Evolutionary conservation across 2,113 vertebrate genomes (phyloP).

Genomic region (Tamias sibiricus): DNA sequence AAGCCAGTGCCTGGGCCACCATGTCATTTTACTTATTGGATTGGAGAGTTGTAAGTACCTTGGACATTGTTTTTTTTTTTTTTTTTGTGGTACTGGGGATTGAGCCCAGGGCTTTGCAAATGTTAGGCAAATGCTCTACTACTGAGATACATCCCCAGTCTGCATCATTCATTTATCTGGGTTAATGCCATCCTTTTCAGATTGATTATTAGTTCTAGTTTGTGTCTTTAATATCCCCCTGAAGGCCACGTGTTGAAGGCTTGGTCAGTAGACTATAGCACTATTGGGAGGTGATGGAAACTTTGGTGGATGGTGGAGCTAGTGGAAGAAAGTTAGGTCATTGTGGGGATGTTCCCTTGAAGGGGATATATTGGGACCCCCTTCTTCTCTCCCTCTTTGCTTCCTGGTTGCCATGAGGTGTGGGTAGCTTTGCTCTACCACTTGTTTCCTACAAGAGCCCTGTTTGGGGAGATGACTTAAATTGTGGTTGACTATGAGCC

Average conservation of each 20-base stretch:
- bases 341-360: background rate
- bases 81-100: too few species aligned
- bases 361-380: background rate
- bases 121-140: too few species aligned
- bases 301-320: too few species aligned
- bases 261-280: background rate
- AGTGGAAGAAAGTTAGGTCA: background rate
- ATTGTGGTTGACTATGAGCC: too few species aligned
- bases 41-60: background rate
- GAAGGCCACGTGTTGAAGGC: background rate
- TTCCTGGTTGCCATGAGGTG: background rate
- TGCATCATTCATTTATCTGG: background rate
- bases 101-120: too few species aligned
- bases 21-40: background rate
- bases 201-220: background rate
- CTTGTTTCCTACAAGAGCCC: too few species aligned
- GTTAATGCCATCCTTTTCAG: background rate
- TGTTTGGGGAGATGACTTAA: too few species aligned
- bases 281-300: background rate
- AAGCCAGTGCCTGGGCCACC: background rate
- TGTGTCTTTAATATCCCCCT: background rate
- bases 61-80: too few species aligned
- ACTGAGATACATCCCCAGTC: too few species aligned
- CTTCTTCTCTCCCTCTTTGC: background rate
- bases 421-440: background rate